Conservation (phyloP, 2,113 vertebrate species). For the Nothocercus nigrocapillus region DNA sequence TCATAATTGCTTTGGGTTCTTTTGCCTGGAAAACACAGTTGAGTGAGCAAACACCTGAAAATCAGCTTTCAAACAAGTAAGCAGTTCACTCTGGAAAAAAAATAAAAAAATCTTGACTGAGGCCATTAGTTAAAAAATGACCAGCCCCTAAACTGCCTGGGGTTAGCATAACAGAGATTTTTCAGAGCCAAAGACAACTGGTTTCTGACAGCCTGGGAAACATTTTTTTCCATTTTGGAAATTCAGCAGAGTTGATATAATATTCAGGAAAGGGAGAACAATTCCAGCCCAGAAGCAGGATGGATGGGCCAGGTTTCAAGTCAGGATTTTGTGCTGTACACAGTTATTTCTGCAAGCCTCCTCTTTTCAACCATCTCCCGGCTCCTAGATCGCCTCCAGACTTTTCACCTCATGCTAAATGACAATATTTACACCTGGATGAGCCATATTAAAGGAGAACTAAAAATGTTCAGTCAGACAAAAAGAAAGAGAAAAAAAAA, state of each 20-base stretch:
- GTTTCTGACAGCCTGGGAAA: neutral
- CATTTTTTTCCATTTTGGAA: neutral
- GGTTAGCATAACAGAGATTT: neutral
- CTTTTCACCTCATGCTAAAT: neutral
- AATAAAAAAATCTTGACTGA: neutral
- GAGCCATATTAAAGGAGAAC: neutral
- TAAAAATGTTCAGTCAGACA: neutral
- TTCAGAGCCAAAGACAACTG: accelerated
- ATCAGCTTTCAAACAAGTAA: neutral
- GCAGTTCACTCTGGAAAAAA: neutral
- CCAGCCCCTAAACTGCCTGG: neutral
- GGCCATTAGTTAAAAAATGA: neutral
- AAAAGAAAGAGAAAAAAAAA: neutral
- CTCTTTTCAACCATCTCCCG: neutral
- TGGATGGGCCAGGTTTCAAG: neutral
- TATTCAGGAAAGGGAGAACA: neutral
- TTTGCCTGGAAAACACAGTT: constrained; percentile 82
- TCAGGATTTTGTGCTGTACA: neutral
- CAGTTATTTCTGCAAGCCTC: neutral
- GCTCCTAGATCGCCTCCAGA: neutral
- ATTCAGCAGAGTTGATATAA: neutral
- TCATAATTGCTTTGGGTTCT: constrained; percentile 95
- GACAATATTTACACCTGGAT: neutral
- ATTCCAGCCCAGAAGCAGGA: neutral
- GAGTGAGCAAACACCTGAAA: neutral